Evolutionary conservation across 2,888 invertebrate species (phyloP), one percentile per base, ranked within the genome.

Genomic region (Ophioninae sp.): DNA sequence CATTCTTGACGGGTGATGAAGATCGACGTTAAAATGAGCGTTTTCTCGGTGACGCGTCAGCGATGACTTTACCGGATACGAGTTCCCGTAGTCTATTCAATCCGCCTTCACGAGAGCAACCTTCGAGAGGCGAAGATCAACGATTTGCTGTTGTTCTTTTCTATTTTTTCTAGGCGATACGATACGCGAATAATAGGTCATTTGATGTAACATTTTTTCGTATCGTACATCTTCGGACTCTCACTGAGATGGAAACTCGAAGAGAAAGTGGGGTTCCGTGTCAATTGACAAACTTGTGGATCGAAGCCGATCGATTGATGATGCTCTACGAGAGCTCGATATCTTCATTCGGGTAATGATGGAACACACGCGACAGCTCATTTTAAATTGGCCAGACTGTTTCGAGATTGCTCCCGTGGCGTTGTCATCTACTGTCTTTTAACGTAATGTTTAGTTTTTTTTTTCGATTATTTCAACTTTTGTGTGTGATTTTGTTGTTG

Each of bases 351-450:
- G 68, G 63, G 72, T 51, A 67, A 79, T 72, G 67, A 75, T 73
- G 56, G 79, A 51, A 82, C 23, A 78, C 59, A 78, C 69, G 64
- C 81, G 61, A 76, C 51, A 39, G 65, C 59, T 73, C 74, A 74
- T 74, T 74, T 59, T 56, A 73, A 64, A n/a, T 67, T 80, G 79
- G 59, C 67, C 73, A 76, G 30, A 71, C 78, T 83, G 69, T 72
- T 75, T 81, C 75, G 75, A 81, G 72, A 84, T 84, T 72, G 75
- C 72, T 79, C 81, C 72, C 56, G 79, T 72, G 64, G 69, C 76
- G 81, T 65, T 72, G 76, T 74, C 81, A 78, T 82, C 77, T 61
- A 58, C 63, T 63, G 65, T 51, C 79, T 78, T 79, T 72, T 77
- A 78, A 75, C 39, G 74, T 69, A 74, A 69, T 65, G 67, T 69